Evolutionary conservation across 2,888 invertebrate species (phyloP).

Genomic region (Sarcophaga caerulescens): DNA sequence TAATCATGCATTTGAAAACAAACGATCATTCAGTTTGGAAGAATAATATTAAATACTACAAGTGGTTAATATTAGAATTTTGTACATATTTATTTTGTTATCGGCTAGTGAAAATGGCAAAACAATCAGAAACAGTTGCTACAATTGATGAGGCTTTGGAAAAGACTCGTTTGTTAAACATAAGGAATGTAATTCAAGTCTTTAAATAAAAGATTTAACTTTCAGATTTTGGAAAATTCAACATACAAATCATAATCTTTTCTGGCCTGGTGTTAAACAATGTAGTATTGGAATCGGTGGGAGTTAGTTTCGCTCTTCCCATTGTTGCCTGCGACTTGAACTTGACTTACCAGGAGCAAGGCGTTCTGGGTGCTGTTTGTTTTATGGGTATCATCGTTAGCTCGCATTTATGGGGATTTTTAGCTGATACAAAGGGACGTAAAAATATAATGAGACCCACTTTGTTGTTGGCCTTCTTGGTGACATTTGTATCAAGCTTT

Average conservation of each 20-base stretch:
- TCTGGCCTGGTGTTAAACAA: constrained; percentile 82
- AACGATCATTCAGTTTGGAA: too few species aligned
- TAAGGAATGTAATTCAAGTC: neutral
- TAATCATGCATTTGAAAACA: too few species aligned
- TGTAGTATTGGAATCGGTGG: constrained; percentile 81
- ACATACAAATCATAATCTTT: constrained; percentile 81
- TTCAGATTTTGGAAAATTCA: constrained; percentile 82
- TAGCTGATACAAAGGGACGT: constrained; percentile 83
- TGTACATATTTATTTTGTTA: neutral
- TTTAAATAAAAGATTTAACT: constrained; percentile 1
- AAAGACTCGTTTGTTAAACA: constrained; percentile 56
- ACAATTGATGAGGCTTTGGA: constrained; percentile 69
- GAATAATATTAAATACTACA: neutral
- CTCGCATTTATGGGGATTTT: constrained; percentile 83
- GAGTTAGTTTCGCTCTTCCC: constrained; percentile 82
- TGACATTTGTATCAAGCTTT: constrained; percentile 82
- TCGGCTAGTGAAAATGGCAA: constrained; percentile 8
- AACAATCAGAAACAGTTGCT: constrained; percentile 34
- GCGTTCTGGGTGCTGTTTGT: constrained; percentile 78
- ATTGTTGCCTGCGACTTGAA: constrained; percentile 81
- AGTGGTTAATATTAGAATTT: neutral
- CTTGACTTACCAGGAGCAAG: constrained; percentile 79
- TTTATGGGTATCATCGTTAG: constrained; percentile 82
- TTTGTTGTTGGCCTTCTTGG: constrained; percentile 80
- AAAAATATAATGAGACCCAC: constrained; percentile 81